A percentile compares a stretch with the other conserved stretches of the same genome.
Conservation (phyloP, 1,140 invertebrate species). For the Lordiphosa clarofinis region DNA sequence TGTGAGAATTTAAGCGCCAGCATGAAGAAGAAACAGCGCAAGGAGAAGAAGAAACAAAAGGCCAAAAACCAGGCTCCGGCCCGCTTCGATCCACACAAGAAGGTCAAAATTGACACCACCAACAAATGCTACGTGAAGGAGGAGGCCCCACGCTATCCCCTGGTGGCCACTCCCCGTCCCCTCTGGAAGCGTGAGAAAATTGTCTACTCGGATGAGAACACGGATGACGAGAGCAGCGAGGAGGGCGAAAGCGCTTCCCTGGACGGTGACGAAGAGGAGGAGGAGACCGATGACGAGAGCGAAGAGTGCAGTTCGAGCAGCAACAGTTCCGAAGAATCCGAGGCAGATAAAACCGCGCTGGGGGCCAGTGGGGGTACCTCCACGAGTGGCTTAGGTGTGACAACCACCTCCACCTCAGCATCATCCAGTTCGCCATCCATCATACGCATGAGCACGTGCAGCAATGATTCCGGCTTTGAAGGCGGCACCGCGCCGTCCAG, state of each 20-base stretch:
- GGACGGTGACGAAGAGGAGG: slow-evolving; percentile 28
- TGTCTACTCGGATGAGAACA: slow-evolving; percentile 73
- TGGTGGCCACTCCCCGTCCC: slow-evolving; percentile 82
- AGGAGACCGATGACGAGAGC: slow-evolving; percentile 65
- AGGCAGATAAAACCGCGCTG: slow-evolving; percentile 23
- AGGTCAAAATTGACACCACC: slow-evolving; percentile 75
- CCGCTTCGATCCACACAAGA: slow-evolving; percentile 78
- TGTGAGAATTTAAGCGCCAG: slow-evolving; percentile 57
- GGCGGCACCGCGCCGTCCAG: slow-evolving; percentile 78
- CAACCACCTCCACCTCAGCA: slow-evolving; percentile 8
- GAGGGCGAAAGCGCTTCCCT: slow-evolving; percentile 52
- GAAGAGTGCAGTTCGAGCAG: slow-evolving; percentile 60
- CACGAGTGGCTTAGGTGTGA: slow-evolving; percentile 7
- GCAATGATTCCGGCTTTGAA: slow-evolving; percentile 79
- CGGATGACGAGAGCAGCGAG: slow-evolving; percentile 66
- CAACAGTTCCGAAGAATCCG: slow-evolving; percentile 49
- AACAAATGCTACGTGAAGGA: slow-evolving; percentile 81
- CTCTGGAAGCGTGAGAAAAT: slow-evolving; percentile 81
- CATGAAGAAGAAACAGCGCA: slow-evolving; percentile 78
- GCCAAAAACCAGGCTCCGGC: slow-evolving; percentile 42
- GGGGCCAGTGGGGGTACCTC: slow-evolving; percentile 6
- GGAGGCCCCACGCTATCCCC: slow-evolving; percentile 80
- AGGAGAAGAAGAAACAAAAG: slow-evolving; percentile 69
- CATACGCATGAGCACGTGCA: slow-evolving; percentile 79
- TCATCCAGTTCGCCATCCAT: slow-evolving; percentile 54